Conservation (phyloP, 2,113 vertebrate species). For the Megaceryle torquata region DNA sequence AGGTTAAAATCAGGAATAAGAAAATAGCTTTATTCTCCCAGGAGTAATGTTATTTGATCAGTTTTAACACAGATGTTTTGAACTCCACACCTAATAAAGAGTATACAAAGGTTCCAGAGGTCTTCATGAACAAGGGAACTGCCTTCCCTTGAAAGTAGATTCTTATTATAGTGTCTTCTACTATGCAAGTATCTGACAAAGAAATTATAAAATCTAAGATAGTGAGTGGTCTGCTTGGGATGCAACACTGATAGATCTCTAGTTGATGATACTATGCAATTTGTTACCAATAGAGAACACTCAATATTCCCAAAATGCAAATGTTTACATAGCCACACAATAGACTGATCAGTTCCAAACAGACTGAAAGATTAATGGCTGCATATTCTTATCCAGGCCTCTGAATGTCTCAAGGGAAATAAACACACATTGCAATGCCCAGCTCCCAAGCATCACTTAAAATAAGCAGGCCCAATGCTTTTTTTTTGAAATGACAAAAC, state of each 20-base stretch:
- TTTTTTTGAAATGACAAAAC: neutral
- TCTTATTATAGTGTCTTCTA: neutral
- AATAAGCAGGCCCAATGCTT: neutral
- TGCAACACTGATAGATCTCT: neutral
- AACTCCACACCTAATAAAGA: constrained; percentile 20
- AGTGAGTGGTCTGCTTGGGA: neutral
- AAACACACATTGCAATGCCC: neutral
- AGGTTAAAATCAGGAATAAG: constrained; percentile 39
- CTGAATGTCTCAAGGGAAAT: neutral
- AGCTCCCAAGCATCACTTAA: neutral
- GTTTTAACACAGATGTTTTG: constrained; percentile 48
- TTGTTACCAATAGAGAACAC: constrained; percentile 18
- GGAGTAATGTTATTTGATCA: constrained; percentile 15
- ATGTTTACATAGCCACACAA: neutral
- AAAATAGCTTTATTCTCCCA: constrained; percentile 32
- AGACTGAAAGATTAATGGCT: neutral
- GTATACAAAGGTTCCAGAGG: neutral
- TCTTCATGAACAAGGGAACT: neutral
- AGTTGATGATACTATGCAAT: neutral
- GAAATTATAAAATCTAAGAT: neutral
- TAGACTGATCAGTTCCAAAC: neutral
- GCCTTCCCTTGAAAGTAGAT: constrained; percentile 1
- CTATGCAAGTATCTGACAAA: constrained; percentile 4
- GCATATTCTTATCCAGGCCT: neutral
- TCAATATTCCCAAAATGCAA: constrained; percentile 16